Evolutionary conservation across 2,888 invertebrate species (phyloP).

Genomic region (Pterostichus madidus): DNA sequence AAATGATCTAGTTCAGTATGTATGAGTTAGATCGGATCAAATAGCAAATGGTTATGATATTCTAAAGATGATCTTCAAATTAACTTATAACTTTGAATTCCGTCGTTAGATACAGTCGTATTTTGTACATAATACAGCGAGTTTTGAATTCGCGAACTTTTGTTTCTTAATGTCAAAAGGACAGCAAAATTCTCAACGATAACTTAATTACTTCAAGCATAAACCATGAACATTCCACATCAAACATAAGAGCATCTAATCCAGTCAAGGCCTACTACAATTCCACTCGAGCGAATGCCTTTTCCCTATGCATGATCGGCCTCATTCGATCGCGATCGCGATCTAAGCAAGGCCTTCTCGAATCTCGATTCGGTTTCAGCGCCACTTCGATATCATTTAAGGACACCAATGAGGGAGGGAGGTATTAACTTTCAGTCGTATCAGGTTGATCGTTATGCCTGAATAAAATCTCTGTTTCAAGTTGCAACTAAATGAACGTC

Average conservation of each 20-base stretch:
- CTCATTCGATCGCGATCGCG: conserved; percentile 2
- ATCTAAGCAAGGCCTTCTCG: not conserved
- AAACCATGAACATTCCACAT: too few species aligned
- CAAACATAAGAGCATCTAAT: not conserved
- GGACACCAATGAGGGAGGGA: conserved; percentile 23
- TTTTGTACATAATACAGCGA: too few species aligned
- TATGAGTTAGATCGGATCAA: too few species aligned
- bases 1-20: too few species aligned
- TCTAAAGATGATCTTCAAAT: too few species aligned
- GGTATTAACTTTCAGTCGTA: conserved; percentile 44
- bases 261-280: conserved; percentile 37
- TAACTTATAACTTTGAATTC: too few species aligned
- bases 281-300: not conserved
- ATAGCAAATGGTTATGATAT: too few species aligned
- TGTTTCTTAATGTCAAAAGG: too few species aligned
- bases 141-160: too few species aligned
- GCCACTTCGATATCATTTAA: conserved; percentile 36
- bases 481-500: conserved; percentile 20
- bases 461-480: conserved; percentile 32
- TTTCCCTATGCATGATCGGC: conserved; percentile 8
- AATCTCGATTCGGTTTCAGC: not conserved
- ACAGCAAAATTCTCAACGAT: too few species aligned
- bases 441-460: conserved; percentile 62
- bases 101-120: too few species aligned
- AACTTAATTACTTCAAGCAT: too few species aligned